These are phyloP conservation scores for Delichon dasypus DNA, from an alignment of 2,797 vertebrate genomes.

Conservation along the genomic window DNA sequence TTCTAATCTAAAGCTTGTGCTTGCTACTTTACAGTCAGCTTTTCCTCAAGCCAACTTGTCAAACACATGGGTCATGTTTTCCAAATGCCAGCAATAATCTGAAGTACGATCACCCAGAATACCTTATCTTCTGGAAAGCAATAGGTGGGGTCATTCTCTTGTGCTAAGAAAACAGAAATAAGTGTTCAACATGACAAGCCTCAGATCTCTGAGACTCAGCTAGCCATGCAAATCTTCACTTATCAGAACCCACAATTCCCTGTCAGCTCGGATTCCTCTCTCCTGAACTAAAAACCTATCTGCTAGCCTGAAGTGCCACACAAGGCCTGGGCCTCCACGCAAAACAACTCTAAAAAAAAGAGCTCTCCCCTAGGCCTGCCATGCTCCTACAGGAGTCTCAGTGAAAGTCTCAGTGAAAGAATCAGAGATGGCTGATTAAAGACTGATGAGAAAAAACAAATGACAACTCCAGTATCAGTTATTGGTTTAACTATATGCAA, in stretches of 20 bases:
- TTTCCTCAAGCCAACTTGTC: conserved; percentile 49
- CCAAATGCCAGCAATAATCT: conserved; percentile 52
- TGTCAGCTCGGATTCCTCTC: background rate
- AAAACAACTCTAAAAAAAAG: background rate
- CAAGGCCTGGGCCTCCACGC: background rate
- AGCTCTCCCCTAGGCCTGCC: background rate
- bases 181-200: conserved; percentile 24
- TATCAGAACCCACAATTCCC: background rate
- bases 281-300: background rate
- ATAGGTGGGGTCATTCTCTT: conserved; percentile 40
- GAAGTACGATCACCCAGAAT: background rate
- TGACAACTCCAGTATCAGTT: background rate
- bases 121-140: conserved; percentile 44
- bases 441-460: background rate
- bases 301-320: background rate
- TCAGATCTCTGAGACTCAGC: background rate
- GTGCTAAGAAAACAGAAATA: conserved; percentile 45
- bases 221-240: conserved; percentile 10
- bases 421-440: background rate
- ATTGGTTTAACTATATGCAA: background rate
- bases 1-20: conserved; percentile 53
- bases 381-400: background rate
- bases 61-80: conserved; percentile 39
- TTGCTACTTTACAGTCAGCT: conserved; percentile 28
- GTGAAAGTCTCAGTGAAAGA: background rate